Conservation (phyloP, 2,797 vertebrate species). For the Mormyrops attenuatus region DNA sequence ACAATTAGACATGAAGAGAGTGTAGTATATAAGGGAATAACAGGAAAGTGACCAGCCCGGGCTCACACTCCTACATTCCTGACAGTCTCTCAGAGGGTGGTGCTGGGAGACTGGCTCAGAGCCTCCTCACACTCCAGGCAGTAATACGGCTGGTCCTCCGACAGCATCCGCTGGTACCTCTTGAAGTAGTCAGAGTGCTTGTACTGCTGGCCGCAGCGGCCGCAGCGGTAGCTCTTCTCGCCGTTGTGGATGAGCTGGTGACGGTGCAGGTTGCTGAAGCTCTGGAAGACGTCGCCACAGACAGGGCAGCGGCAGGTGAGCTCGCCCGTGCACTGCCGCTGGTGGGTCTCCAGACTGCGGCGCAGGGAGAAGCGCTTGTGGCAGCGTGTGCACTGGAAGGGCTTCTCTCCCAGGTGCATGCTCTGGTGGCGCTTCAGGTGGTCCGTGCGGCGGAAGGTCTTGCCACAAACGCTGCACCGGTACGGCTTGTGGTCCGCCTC, state of each 20-base stretch:
- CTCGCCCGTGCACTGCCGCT: constrained; percentile 20
- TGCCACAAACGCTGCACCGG: not conserved
- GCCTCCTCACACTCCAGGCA: constrained; percentile 21
- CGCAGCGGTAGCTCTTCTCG: constrained; percentile 24
- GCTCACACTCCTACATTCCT: too few species aligned
- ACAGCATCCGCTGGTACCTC: constrained; percentile 13
- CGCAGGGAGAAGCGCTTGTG: constrained; percentile 24
- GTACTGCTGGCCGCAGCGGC: constrained; percentile 21
- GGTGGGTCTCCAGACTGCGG: constrained; percentile 21
- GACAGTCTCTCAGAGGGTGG: not conserved
- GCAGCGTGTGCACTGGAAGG: constrained; percentile 13
- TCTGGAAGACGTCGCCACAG: constrained; percentile 24
- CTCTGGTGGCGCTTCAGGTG: constrained; percentile 22
- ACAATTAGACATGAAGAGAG: not conserved
- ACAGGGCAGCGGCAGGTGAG: constrained; percentile 13
- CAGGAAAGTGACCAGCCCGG: not conserved
- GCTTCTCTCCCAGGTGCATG: constrained; percentile 25
- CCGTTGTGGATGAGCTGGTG: constrained; percentile 22
- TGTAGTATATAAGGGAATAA: not conserved
- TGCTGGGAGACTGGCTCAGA: not conserved
- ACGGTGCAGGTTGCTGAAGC: constrained; percentile 21
- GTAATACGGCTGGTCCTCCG: constrained; percentile 17
- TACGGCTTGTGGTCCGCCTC: constrained; percentile 22
- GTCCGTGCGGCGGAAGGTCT: constrained; percentile 17
- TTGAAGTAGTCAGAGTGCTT: constrained; percentile 24